phyloP scores from a whole-genome alignment of 2,888 invertebrate genomes.

The Tholera decimalis region DNA sequence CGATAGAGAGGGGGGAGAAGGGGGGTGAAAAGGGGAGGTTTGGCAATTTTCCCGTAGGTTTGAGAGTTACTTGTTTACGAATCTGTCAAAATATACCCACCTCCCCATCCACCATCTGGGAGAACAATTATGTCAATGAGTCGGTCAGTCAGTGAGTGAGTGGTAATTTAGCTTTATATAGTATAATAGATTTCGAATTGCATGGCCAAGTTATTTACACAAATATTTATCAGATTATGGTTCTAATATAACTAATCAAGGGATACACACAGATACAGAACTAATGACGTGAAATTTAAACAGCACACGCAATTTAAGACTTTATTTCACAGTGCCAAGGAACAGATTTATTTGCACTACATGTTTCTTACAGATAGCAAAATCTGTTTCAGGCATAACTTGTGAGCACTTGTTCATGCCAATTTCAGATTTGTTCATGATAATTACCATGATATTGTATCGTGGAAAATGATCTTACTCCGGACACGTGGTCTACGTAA shows the following conservation, averaged over 20 bases:
- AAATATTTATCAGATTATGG: constrained; percentile 22
- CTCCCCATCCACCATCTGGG: no score
- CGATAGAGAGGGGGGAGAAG: no score
- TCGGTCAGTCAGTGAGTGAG: no score
- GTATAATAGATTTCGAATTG: constrained; percentile 6
- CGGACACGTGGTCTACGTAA: constrained; percentile 74
- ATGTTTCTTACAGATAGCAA: constrained; percentile 60
- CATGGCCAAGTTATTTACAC: constrained; percentile 20
- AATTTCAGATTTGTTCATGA: no score
- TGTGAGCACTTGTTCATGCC: constrained; percentile 74
- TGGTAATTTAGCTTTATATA: no score
- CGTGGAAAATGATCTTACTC: constrained; percentile 83
- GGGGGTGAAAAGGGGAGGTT: no score
- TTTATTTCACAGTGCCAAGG: background rate
- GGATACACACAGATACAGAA: constrained; percentile 24
- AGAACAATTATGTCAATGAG: no score
- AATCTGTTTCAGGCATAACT: constrained; percentile 68
- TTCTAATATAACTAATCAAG: constrained; percentile 22
- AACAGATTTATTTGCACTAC: constrained; percentile 30
- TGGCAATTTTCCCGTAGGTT: no score
- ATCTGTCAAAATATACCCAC: no score
- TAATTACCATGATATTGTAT: constrained; percentile 78
- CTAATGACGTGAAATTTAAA: constrained; percentile 65
- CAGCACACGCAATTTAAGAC: constrained; percentile 1
- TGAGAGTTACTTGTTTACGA: no score